Evolutionary conservation across 1,140 invertebrate genomes (phyloP).

Genomic region (Eumaeus atala): DNA sequence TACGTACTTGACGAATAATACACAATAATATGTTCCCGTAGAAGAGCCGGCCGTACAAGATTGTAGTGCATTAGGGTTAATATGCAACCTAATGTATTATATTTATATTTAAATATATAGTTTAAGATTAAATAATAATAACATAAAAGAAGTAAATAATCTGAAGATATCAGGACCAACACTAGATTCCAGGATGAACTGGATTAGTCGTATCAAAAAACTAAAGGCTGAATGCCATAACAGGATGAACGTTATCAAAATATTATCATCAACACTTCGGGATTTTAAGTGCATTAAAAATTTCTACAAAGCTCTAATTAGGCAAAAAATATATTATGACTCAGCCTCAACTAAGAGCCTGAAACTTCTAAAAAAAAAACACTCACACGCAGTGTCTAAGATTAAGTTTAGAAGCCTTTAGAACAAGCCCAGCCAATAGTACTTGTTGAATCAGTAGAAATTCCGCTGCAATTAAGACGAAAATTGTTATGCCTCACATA

Average conservation of each 20-base stretch:
- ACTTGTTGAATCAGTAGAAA: too few relatives aligned
- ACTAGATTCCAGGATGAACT: constrained; percentile 9
- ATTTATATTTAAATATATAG: too few relatives aligned
- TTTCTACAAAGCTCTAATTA: background rate
- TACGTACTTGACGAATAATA: too few relatives aligned
- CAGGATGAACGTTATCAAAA: constrained; percentile 7
- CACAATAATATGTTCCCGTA: too few relatives aligned
- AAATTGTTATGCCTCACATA: too few relatives aligned
- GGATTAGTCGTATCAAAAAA: constrained; percentile 6
- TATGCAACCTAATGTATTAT: too few relatives aligned
- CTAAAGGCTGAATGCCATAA: constrained; percentile 10
- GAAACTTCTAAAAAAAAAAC: background rate
- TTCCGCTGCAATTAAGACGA: too few relatives aligned
- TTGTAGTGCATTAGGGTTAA: too few relatives aligned
- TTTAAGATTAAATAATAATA: background rate
- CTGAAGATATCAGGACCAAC: constrained; percentile 10
- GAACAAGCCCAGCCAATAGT: too few relatives aligned
- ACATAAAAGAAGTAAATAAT: constrained; percentile 4
- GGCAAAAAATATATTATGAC: constrained; percentile 11
- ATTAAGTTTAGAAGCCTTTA: constrained; percentile 9
- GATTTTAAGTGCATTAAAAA: constrained; percentile 3
- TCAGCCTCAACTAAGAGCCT: background rate
- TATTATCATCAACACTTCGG: constrained; percentile 2
- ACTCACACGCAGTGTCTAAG: background rate
- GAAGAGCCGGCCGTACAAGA: too few relatives aligned